Conservation (phyloP, 2,888 invertebrate genomes). For the Chrysomela aeneicollis region DNA sequence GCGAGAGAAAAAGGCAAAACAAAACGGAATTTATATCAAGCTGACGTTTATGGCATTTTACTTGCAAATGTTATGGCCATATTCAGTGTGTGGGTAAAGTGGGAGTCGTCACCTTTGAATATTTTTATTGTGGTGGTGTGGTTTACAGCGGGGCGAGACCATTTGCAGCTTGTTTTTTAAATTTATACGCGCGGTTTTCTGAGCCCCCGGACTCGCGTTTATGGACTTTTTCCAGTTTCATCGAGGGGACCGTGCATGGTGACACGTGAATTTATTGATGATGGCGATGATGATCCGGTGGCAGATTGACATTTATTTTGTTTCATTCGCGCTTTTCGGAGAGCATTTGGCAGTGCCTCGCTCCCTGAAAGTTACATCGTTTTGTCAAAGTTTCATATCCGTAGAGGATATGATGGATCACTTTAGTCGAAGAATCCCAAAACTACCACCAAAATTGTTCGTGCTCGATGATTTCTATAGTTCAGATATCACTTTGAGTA, state of each 20-base stretch:
- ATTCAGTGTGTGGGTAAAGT: slow-evolving; percentile 59
- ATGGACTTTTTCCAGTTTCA: slow-evolving; percentile 22
- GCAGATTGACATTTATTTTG: not conserved
- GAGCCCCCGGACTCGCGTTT: slow-evolving; percentile 21
- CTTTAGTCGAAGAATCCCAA: too few relatives aligned
- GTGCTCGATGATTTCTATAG: too few relatives aligned
- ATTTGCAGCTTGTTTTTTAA: slow-evolving; percentile 49
- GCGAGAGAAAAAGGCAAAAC: slow-evolving; percentile 53
- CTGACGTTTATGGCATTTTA: slow-evolving; percentile 62
- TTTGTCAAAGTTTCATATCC: too few relatives aligned
- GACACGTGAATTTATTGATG: not conserved
- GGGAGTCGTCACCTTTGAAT: slow-evolving; percentile 63
- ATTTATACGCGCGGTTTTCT: slow-evolving; percentile 34
- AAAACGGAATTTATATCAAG: slow-evolving; percentile 59
- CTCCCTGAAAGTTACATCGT: too few relatives aligned
- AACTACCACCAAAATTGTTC: too few relatives aligned
- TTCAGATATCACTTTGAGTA: too few relatives aligned
- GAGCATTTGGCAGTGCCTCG: too few relatives aligned
- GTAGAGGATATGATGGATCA: too few relatives aligned
- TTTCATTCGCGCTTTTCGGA: not conserved
- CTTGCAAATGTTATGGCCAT: slow-evolving; percentile 64
- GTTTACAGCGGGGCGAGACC: slow-evolving; percentile 51
- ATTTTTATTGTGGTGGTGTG: slow-evolving; percentile 58
- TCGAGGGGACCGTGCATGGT: not conserved
- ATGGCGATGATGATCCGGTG: not conserved